Base-by-base conservation (phyloP, 2,797 vertebrate genomes). In the Neopelma chrysocephalum region DNA sequence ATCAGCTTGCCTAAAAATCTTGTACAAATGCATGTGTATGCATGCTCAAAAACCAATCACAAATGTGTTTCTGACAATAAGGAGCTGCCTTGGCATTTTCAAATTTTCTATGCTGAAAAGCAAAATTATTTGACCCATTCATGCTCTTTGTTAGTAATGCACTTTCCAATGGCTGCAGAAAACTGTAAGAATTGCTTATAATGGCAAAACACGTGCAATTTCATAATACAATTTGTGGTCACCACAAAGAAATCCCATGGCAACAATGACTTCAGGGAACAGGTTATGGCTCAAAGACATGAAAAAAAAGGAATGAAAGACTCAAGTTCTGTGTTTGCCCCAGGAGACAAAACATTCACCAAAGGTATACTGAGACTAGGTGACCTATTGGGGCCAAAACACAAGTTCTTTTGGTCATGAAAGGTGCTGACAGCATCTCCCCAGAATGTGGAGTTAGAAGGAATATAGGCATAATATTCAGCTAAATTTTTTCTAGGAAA, bases 401-500 rank as follows among this genome's bases (percentile, higher is more conserved):
- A 87, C 14, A 22, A 72, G 65, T 54, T 48, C 47, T 27, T 42
- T 42, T 26, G 58, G 92, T 96, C 93, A 94, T 89, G 85, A 86
- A 97, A 92, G 72, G 92, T 90, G 95, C 84, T 97, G 94, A 96
- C 96, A 96, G 68, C 60, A 75, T 89, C 77, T 75, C 65, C 53
- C 58, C 71, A 93, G 81, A 70, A 91, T 48, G 15, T 32, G 29
- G 78, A 72, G 53, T 82, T 51, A 71, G 66, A 65, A 80, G 66
- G 77, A 70, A 89, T 56, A 68, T 5, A 71, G 42, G 45, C 29
- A 42, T 47, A 81, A 83, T 92, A 51, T 76, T 81, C 57, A 82
- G 84, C 53, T 66, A 82, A 47, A n/a, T 87, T 95, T 94, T 87
- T 78, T 58, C 82, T 92, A 72, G 82, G 58, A 87, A 88, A 70